These are phyloP conservation scores for Myotis davidii DNA, from an alignment of 2,113 vertebrate genomes.

Conservation along the genomic window DNA sequence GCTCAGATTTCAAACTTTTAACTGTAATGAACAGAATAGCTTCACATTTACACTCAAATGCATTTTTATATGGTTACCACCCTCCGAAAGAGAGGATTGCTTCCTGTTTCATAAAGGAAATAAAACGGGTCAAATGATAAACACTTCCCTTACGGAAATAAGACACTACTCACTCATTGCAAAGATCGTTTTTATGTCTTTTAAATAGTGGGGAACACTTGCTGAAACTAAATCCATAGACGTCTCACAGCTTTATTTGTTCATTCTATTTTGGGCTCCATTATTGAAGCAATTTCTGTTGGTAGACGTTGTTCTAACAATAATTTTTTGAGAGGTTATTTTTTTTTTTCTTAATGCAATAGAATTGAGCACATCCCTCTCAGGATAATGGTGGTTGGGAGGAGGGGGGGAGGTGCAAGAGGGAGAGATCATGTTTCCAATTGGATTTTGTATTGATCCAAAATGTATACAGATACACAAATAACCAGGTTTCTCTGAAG, in stretches of 20 bases:
- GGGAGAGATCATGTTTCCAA: neutral
- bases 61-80: neutral
- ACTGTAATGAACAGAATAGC: neutral
- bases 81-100: neutral
- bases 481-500: neutral
- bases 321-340: constrained; percentile 38
- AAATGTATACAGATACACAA: neutral
- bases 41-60: neutral
- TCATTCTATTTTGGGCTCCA: constrained; percentile 48
- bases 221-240: neutral
- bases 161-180: neutral
- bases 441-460: constrained; percentile 20
- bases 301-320: constrained; percentile 39
- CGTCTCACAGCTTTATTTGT: constrained; percentile 1
- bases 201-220: neutral
- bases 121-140: constrained; percentile 18
- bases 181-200: constrained; percentile 48
- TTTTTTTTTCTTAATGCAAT: constrained; percentile 25
- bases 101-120: constrained; percentile 57
- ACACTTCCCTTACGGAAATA: neutral
- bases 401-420: neutral
- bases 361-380: constrained; percentile 10
- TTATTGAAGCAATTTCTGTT: constrained; percentile 53
- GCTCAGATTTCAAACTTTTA: neutral
- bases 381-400: neutral